Conservation (phyloP, 2,113 vertebrate genomes). For the Pangasianodon gigas region DNA sequence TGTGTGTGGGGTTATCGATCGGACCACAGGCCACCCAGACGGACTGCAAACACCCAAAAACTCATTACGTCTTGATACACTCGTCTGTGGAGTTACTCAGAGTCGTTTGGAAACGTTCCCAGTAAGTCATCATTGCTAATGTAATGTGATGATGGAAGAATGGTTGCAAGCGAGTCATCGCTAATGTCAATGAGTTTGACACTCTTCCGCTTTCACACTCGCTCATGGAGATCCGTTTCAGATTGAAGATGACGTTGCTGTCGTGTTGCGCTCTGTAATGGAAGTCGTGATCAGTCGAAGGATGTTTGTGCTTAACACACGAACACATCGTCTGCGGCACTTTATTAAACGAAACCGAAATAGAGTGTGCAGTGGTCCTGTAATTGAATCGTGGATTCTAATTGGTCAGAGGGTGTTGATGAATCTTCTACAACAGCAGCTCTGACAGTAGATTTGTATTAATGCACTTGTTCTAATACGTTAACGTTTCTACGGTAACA, state of each 20-base stretch:
- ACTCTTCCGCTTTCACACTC: too few species aligned
- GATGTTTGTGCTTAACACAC: neutral
- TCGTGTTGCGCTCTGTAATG: neutral
- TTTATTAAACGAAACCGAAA: neutral
- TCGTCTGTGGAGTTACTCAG: neutral
- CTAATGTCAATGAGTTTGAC: neutral
- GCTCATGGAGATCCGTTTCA: neutral
- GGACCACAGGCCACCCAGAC: neutral
- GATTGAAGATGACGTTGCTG: neutral
- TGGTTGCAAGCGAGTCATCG: neutral
- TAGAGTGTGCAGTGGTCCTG: neutral
- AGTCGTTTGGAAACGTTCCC: neutral
- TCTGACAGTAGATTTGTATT: neutral
- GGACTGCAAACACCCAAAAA: slow-evolving; percentile 12
- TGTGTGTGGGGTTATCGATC: neutral
- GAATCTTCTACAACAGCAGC: neutral
- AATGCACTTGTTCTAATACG: neutral
- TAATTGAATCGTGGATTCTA: neutral
- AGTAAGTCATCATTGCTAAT: neutral
- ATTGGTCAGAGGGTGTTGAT: neutral
- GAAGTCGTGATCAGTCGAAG: neutral
- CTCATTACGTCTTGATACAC: slow-evolving; percentile 5
- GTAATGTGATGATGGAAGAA: neutral
- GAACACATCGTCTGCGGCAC: too few species aligned
- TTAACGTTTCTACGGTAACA: neutral